Conservation (phyloP, 53 echinoderm and acorn worm species). For the Holothuria scabra region DNA sequence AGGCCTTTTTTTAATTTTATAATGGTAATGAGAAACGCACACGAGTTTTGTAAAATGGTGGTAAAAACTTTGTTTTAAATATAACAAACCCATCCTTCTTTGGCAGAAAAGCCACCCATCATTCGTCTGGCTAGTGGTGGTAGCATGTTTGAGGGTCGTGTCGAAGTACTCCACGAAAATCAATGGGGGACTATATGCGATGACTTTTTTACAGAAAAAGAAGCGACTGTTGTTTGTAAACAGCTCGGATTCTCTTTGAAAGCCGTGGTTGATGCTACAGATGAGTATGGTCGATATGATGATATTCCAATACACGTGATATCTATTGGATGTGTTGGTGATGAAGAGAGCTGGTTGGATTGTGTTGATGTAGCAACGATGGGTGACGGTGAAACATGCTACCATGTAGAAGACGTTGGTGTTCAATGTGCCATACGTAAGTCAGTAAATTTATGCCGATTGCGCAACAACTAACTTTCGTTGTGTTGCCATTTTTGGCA, state of each 20-base stretch:
- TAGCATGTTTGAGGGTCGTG: background rate
- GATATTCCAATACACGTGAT: background rate
- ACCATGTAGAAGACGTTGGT: conserved; percentile 15
- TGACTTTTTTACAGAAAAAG: background rate
- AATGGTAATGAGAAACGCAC: no score
- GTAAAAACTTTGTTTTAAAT: no score
- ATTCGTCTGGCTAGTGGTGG: conserved; percentile 12
- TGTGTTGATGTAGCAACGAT: background rate
- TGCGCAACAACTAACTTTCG: no score
- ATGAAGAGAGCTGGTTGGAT: background rate
- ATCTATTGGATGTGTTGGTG: background rate
- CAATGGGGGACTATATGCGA: conserved; percentile 30
- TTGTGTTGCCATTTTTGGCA: no score
- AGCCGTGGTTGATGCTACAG: background rate
- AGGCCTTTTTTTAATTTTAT: no score
- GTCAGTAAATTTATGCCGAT: background rate
- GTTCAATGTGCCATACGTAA: conserved; percentile 5
- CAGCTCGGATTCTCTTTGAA: background rate
- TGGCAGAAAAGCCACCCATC: background rate
- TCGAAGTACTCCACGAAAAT: conserved; percentile 10
- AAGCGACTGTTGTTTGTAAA: background rate
- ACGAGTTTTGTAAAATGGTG: no score
- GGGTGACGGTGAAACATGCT: background rate
- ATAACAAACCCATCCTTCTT: background rate
- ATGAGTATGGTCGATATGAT: conserved; percentile 10